phyloP scores from a whole-genome alignment of 2,113 vertebrate genomes.

The Sebastes schlegelii region DNA sequence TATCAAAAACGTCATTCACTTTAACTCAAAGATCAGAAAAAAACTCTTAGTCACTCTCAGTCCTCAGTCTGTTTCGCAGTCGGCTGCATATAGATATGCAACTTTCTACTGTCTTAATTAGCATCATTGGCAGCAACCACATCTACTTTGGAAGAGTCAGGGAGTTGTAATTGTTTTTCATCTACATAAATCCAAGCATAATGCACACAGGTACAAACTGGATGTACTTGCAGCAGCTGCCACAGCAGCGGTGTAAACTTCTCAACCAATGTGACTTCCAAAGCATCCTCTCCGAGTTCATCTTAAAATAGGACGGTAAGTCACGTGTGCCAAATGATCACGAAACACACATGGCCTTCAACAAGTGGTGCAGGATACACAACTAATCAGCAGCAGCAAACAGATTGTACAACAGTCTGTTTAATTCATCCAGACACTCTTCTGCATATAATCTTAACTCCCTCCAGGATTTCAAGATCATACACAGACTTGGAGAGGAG shows the following conservation, averaged over 20 bases:
- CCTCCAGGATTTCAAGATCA: slow-evolving; percentile 18
- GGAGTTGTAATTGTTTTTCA: neutral
- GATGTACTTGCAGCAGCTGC: neutral
- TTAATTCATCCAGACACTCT: neutral
- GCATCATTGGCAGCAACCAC: slow-evolving; percentile 22
- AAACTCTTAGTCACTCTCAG: neutral
- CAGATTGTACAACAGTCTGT: neutral
- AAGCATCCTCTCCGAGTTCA: slow-evolving; percentile 4
- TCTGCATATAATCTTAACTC: slow-evolving; percentile 14
- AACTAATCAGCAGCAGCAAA: neutral
- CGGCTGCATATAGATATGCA: neutral
- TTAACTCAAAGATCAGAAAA: neutral
- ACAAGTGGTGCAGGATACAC: neutral
- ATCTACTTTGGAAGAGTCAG: slow-evolving; percentile 23
- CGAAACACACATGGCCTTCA: neutral
- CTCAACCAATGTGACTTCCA: neutral
- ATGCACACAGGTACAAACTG: neutral
- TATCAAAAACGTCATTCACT: neutral
- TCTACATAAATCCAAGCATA: neutral
- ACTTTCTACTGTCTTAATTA: slow-evolving; percentile 32
- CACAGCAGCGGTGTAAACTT: neutral
- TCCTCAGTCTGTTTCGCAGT: neutral
- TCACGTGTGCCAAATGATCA: neutral
- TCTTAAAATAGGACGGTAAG: slow-evolving; percentile 3
- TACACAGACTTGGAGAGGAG: neutral